Evolutionary conservation across 64 coral and sea anemone species (phyloP).

Genomic region (Cladopsammia gracilis): DNA sequence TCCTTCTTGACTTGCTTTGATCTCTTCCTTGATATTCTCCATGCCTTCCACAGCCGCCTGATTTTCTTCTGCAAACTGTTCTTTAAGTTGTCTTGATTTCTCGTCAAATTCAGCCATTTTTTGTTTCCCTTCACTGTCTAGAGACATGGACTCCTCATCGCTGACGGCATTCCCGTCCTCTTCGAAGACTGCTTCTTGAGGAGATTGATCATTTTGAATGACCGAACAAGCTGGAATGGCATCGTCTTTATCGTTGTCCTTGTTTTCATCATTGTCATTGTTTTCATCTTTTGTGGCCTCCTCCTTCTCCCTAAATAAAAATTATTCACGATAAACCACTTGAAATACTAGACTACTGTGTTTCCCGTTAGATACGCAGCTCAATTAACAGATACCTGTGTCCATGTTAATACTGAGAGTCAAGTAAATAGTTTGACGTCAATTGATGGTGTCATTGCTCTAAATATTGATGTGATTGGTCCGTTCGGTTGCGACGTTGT

Average conservation of each 20-base stretch:
- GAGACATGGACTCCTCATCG: not conserved
- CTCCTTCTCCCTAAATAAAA: conserved; percentile 1
- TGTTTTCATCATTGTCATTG: too few species aligned
- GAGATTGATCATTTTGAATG: not conserved
- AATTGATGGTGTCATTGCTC: too few species aligned
- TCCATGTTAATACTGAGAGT: too few species aligned
- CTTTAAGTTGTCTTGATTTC: not conserved
- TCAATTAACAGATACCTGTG: too few species aligned
- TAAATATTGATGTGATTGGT: too few species aligned
- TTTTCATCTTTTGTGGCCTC: not conserved
- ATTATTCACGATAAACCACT: not conserved
- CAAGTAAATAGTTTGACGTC: too few species aligned
- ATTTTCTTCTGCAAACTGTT: conserved; percentile 12
- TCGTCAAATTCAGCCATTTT: not conserved
- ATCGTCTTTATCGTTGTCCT: not conserved
- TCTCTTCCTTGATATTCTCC: not conserved
- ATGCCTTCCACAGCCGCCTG: not conserved
- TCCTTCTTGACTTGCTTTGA: not conserved
- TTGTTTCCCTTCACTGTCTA: not conserved
- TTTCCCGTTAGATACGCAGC: too few species aligned
- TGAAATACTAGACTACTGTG: too few species aligned
- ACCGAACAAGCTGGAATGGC: not conserved
- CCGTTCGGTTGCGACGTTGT: too few species aligned
- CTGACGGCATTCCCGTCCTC: not conserved
- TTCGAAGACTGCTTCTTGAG: not conserved